Evolutionary conservation across 2,888 invertebrate genomes (phyloP).

Genomic region (Crioceris asparagi): DNA sequence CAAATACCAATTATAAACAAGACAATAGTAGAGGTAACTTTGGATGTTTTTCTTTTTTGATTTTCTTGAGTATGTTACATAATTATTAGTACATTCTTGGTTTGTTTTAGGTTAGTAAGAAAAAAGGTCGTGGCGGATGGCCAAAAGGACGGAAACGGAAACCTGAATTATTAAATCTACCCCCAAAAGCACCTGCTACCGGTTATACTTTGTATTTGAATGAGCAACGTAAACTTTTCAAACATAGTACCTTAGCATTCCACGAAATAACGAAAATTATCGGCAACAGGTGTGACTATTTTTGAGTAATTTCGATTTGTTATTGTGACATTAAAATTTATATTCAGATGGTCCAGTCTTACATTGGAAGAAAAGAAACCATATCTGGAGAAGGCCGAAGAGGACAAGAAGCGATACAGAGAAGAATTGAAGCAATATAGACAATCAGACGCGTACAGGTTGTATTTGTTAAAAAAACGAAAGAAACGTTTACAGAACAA

Average conservation of each 20-base stretch:
- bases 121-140: conserved; percentile 47
- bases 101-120: conserved; percentile 17
- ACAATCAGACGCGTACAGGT: conserved; percentile 45
- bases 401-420: conserved; percentile 44
- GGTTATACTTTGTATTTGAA: conserved; percentile 47
- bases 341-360: conserved; percentile 47
- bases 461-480: conserved; percentile 42
- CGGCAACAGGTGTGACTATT: conserved; percentile 7
- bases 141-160: conserved; percentile 50
- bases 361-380: conserved; percentile 43
- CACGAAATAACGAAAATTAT: conserved; percentile 46
- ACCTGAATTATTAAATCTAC: conserved; percentile 39
- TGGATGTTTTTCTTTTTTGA: too few species aligned
- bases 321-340: conserved; percentile 34
- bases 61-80: too few species aligned
- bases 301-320: background rate
- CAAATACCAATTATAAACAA: too few species aligned
- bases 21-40: too few species aligned
- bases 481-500: conserved; percentile 37
- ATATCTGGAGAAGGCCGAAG: conserved; percentile 44
- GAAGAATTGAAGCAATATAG: conserved; percentile 45
- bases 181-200: conserved; percentile 48
- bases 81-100: too few species aligned
- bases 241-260: conserved; percentile 41
- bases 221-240: conserved; percentile 44